Percentiles rank a stretch among this genome's conserved stretches.
phyloP scores from a whole-genome alignment of 2,113 vertebrate genomes.

The Amphilophus citrinellus region DNA sequence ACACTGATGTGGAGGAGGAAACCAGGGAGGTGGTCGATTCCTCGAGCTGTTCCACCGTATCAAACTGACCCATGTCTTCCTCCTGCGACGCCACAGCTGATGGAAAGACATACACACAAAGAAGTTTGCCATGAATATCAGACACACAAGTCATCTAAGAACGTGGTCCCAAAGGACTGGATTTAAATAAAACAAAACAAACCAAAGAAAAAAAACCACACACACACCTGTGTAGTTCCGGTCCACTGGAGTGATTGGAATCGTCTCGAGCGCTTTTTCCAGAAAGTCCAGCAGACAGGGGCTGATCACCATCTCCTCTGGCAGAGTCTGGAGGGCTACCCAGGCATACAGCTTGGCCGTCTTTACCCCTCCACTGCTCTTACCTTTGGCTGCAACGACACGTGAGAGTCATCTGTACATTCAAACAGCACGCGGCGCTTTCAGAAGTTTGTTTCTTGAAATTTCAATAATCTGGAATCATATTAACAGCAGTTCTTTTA shows the following conservation, averaged over 20 bases:
- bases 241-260: slow-evolving; percentile 97
- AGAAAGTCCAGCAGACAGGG: slow-evolving; percentile 96
- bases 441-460: not conserved
- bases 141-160: not conserved
- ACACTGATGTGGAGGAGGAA: slow-evolving; percentile 93
- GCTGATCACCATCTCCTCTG: slow-evolving; percentile 99
- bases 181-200: not conserved
- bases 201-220: no score
- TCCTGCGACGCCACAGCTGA: slow-evolving; percentile 91
- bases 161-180: not conserved
- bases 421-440: not conserved
- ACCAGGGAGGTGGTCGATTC: slow-evolving; percentile 95
- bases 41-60: slow-evolving; percentile 92
- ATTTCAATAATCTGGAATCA: slow-evolving; percentile 4
- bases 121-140: not conserved
- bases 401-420: not conserved
- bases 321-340: slow-evolving; percentile 97
- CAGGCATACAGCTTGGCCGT: slow-evolving; percentile 96
- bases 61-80: slow-evolving; percentile 96
- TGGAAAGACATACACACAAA: not conserved
- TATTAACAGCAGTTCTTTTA: not conserved
- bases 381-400: slow-evolving; percentile 91
- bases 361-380: slow-evolving; percentile 92
- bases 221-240: slow-evolving; percentile 87
- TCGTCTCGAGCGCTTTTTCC: slow-evolving; percentile 98